Evolutionary conservation across 2,888 invertebrate species (phyloP).

Genomic region (Mesochorus sp.): DNA sequence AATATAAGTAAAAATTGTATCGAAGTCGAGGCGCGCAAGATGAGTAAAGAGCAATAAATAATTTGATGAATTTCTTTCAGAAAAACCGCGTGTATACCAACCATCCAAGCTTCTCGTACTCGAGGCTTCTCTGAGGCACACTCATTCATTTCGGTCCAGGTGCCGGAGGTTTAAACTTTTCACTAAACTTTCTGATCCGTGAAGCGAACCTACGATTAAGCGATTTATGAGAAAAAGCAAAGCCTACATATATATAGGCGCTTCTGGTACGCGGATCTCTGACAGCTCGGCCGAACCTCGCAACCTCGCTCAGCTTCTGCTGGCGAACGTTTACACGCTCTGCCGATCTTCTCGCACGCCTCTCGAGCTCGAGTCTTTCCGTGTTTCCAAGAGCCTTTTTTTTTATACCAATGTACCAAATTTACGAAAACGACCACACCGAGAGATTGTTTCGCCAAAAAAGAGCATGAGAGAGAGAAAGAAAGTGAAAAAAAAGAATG

Average conservation of each 20-base stretch:
- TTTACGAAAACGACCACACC: neutral
- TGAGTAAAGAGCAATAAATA: too few species aligned
- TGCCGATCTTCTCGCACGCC: conserved; percentile 27
- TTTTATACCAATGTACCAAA: conserved; percentile 1
- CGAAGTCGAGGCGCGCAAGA: too few species aligned
- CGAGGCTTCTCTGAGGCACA: too few species aligned
- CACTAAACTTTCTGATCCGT: conserved; percentile 75
- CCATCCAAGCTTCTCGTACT: too few species aligned
- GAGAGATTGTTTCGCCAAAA: neutral
- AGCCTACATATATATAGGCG: neutral
- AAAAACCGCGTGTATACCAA: too few species aligned
- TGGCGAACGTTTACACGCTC: conserved; percentile 62
- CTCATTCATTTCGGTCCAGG: conserved; percentile 56
- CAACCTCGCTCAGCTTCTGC: too few species aligned
- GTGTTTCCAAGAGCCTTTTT: conserved; percentile 2
- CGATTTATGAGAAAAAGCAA: conserved; percentile 71
- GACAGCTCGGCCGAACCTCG: neutral
- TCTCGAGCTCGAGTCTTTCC: conserved; percentile 26
- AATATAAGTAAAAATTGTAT: too few species aligned
- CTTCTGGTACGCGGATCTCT: conserved; percentile 1
- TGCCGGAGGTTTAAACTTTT: conserved; percentile 71
- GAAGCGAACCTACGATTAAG: conserved; percentile 76
- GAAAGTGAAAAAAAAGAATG: too few species aligned
- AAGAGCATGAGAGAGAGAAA: neutral
- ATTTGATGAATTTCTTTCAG: too few species aligned